phyloP scores from a whole-genome alignment of 2,797 vertebrate genomes.

The Typhlichthys subterraneus region DNA sequence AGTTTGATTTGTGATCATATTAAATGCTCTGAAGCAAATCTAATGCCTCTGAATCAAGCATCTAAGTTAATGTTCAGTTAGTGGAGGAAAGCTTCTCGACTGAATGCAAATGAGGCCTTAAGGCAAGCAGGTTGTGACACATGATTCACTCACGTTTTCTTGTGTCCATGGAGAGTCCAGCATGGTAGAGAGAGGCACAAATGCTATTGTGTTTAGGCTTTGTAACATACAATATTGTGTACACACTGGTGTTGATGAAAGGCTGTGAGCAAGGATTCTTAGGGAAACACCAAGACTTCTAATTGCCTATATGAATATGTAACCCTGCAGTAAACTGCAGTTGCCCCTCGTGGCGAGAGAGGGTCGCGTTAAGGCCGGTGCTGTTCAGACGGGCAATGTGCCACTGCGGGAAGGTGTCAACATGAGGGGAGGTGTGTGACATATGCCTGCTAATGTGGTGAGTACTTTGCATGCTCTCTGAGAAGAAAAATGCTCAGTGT shows the following conservation, averaged over 20 bases:
- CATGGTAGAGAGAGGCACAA: slow-evolving; percentile 12
- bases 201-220: slow-evolving; percentile 35
- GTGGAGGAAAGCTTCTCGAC: slow-evolving; percentile 23
- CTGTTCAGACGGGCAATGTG: slow-evolving; percentile 56
- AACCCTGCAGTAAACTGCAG: no score
- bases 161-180: slow-evolving; percentile 37
- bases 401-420: slow-evolving; percentile 61
- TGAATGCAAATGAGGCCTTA: slow-evolving; percentile 33
- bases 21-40: slow-evolving; percentile 2
- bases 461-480: slow-evolving; percentile 39
- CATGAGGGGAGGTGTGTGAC: slow-evolving; percentile 42
- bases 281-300: no score
- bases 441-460: slow-evolving; percentile 18
- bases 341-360: no score
- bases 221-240: slow-evolving; percentile 21
- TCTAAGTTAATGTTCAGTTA: slow-evolving; percentile 39
- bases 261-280: no score
- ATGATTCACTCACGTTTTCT: slow-evolving; percentile 46
- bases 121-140: slow-evolving; percentile 45
- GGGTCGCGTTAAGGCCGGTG: slow-evolving; percentile 20
- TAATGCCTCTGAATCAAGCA: slow-evolving; percentile 17
- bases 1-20: slow-evolving; percentile 17
- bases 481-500: slow-evolving; percentile 40
- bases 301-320: no score
- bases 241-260: slow-evolving; percentile 16